These are phyloP conservation scores for Sus cebifrons DNA, from an alignment of 2,797 vertebrate species.

Conservation along the genomic window DNA sequence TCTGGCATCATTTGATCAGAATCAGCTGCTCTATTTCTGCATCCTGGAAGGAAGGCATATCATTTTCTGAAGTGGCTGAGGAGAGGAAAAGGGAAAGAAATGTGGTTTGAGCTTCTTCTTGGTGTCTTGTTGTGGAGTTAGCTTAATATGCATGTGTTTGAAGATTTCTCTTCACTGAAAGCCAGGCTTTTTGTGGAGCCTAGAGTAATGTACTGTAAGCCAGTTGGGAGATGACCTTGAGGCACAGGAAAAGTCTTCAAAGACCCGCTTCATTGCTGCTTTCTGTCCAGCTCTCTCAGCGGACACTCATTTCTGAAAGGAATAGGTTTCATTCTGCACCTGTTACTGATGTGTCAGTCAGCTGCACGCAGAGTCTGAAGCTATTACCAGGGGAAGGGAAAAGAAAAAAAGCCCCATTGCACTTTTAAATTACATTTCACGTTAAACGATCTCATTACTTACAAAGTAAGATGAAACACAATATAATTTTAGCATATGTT, in stretches of 20 bases:
- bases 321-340: constrained; percentile 57
- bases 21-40: background rate
- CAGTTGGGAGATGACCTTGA: background rate
- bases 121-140: background rate
- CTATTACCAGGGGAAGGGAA: constrained; percentile 82
- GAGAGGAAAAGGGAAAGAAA: background rate
- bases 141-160: background rate
- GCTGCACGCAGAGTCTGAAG: constrained; percentile 75
- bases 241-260: constrained; percentile 15
- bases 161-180: background rate
- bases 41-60: background rate
- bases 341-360: constrained; percentile 85
- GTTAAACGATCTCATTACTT: constrained; percentile 88
- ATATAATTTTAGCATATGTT: constrained; percentile 76
- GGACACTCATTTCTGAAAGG: constrained; percentile 67
- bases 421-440: constrained; percentile 88
- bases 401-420: background rate
- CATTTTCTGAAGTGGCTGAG: background rate
- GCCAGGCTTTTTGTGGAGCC: background rate
- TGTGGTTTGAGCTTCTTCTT: background rate
- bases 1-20: background rate
- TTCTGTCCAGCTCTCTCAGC: constrained; percentile 14
- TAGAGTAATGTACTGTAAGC: background rate
- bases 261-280: accelerated
- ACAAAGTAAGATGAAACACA: constrained; percentile 87